phyloP scores from a whole-genome alignment of 2,797 vertebrate genomes.

The Enteromius argenteus region DNA sequence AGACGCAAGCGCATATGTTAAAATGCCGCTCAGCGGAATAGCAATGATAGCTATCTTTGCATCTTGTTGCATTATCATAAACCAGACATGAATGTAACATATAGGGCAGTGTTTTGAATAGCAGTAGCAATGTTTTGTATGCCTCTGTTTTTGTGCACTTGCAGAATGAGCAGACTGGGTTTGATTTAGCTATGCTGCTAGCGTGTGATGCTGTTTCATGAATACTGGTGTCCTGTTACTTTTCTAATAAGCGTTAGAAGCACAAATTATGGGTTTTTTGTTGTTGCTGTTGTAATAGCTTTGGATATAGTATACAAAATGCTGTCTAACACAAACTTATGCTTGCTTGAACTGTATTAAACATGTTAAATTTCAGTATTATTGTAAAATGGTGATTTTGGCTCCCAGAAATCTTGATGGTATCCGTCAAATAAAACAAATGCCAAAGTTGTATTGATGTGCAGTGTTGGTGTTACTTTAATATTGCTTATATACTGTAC shows the following conservation, averaged over 20 bases:
- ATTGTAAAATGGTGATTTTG: not conserved
- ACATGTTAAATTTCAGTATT: not conserved
- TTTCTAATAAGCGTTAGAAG: not conserved
- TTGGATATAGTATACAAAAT: not conserved
- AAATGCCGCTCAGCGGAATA: slow-evolving; percentile 11
- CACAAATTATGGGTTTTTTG: not conserved
- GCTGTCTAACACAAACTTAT: not conserved
- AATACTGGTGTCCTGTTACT: not conserved
- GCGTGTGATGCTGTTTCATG: slow-evolving; percentile 4
- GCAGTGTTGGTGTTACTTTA: not conserved
- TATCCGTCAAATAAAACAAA: not conserved
- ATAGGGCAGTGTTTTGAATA: not conserved
- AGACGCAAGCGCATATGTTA: slow-evolving; percentile 40
- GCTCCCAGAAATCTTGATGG: not conserved
- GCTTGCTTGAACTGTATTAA: not conserved
- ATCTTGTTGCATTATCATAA: slow-evolving; percentile 17
- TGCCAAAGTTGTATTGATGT: not conserved
- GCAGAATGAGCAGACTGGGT: not conserved
- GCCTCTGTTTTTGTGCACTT: not conserved
- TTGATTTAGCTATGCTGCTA: not conserved
- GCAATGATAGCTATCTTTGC: slow-evolving; percentile 17
- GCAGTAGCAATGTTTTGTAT: not conserved
- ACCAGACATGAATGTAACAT: not conserved
- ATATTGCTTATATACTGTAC: not conserved
- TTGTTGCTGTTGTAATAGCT: not conserved